A percentile compares a stretch with the other conserved stretches of the same genome.
These are phyloP conservation scores for Sebastes cheni DNA, from an alignment of 2,797 vertebrate species.

Conservation along the genomic window DNA sequence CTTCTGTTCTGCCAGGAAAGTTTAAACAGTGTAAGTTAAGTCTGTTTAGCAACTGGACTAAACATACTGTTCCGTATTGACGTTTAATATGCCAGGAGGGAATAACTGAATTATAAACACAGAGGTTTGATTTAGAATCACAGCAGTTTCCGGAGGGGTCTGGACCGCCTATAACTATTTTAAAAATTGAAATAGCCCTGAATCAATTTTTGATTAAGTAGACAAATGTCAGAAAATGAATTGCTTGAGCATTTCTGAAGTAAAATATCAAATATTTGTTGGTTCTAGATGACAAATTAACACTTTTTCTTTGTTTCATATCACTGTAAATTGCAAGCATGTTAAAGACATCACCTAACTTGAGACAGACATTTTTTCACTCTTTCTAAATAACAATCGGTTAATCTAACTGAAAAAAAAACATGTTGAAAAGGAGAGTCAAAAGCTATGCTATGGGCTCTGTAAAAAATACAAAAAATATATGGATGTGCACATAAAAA, in stretches of 20 bases:
- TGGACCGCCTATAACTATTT: background rate
- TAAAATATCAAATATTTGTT: too few species aligned
- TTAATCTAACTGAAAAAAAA: too few species aligned
- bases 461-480: background rate
- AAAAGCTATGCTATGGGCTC: background rate
- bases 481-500: too few species aligned
- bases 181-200: background rate
- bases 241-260: background rate
- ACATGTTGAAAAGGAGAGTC: background rate
- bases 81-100: slow-evolving; percentile 12
- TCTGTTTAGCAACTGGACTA: slow-evolving; percentile 7
- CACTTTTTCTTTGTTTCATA: background rate
- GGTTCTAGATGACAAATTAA: background rate
- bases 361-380: background rate
- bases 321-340: background rate
- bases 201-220: background rate
- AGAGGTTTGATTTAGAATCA: background rate
- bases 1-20: slow-evolving; percentile 9
- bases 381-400: background rate
- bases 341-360: background rate
- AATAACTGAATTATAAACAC: slow-evolving; percentile 4
- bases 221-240: too few species aligned
- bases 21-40: slow-evolving; percentile 4
- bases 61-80: slow-evolving; percentile 12
- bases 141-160: background rate